Evolutionary conservation across 2,113 vertebrate genomes (phyloP).

Genomic region (Esox niger): DNA sequence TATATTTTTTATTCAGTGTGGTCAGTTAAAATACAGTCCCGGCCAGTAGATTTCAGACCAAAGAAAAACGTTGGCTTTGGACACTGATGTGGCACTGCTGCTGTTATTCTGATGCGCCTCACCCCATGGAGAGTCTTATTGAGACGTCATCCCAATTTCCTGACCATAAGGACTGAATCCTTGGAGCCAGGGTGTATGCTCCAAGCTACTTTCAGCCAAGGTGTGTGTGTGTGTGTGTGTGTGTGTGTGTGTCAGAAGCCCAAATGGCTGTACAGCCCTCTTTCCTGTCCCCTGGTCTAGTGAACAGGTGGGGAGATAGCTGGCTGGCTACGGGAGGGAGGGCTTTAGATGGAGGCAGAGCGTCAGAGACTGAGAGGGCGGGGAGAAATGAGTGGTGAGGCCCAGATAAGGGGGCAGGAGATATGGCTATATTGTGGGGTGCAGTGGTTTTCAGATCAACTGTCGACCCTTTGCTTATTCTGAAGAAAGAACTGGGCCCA

Average conservation of each 20-base stretch:
- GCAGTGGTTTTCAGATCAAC: background rate
- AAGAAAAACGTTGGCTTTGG: too few species aligned
- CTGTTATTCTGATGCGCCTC: constrained; percentile 20
- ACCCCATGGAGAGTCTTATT: constrained; percentile 65
- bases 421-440: background rate
- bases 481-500: too few species aligned
- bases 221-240: constrained; percentile 40
- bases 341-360: background rate
- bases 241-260: constrained; percentile 31
- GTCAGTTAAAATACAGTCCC: too few species aligned
- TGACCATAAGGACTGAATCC: constrained; percentile 58
- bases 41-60: too few species aligned
- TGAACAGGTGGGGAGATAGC: constrained; percentile 71
- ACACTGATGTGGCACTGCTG: too few species aligned
- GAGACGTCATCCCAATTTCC: constrained; percentile 72
- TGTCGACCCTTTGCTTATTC: too few species aligned
- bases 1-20: too few species aligned
- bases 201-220: constrained; percentile 46
- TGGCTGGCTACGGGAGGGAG: constrained; percentile 44
- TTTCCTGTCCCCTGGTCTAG: constrained; percentile 67
- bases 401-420: background rate
- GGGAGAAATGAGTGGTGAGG: background rate
- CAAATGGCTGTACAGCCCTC: constrained; percentile 62
- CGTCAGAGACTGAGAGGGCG: background rate
- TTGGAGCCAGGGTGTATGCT: constrained; percentile 37